These are phyloP conservation scores for Eleutherodactylus coqui DNA, from an alignment of 2,797 vertebrate genomes.

Conservation along the genomic window DNA sequence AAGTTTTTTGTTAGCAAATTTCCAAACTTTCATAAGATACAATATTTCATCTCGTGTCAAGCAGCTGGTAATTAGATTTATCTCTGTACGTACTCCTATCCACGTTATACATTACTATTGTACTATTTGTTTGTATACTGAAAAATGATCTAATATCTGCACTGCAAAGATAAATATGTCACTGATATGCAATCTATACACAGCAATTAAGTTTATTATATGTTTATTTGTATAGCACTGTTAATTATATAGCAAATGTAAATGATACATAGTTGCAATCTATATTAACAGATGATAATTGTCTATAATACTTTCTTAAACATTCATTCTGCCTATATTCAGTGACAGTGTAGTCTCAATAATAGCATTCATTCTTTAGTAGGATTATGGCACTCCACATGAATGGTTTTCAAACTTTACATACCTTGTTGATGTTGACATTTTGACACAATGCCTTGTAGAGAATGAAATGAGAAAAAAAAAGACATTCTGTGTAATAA, in stretches of 20 bases:
- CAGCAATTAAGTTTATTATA: neutral
- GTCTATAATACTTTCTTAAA: neutral
- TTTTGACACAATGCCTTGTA: conserved; percentile 33
- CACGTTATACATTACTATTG: too few species aligned
- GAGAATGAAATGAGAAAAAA: conserved; percentile 13
- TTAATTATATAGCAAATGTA: neutral
- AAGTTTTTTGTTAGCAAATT: too few species aligned
- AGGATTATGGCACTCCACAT: neutral
- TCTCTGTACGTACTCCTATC: too few species aligned
- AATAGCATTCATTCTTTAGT: neutral
- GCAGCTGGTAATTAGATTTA: too few species aligned
- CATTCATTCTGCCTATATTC: neutral
- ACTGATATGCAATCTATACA: neutral
- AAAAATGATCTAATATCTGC: too few species aligned
- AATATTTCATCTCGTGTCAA: too few species aligned
- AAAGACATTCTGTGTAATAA: conserved; percentile 28
- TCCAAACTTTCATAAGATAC: too few species aligned
- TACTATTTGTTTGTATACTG: too few species aligned
- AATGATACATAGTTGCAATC: neutral
- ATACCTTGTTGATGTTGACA: conserved; percentile 36
- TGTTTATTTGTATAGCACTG: neutral
- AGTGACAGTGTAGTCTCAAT: neutral
- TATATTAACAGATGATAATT: neutral
- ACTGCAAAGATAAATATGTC: neutral
- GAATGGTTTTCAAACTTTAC: neutral